These are phyloP conservation scores for Lithobates sylvaticus DNA, from an alignment of 2,797 vertebrate species.

Conservation along the genomic window DNA sequence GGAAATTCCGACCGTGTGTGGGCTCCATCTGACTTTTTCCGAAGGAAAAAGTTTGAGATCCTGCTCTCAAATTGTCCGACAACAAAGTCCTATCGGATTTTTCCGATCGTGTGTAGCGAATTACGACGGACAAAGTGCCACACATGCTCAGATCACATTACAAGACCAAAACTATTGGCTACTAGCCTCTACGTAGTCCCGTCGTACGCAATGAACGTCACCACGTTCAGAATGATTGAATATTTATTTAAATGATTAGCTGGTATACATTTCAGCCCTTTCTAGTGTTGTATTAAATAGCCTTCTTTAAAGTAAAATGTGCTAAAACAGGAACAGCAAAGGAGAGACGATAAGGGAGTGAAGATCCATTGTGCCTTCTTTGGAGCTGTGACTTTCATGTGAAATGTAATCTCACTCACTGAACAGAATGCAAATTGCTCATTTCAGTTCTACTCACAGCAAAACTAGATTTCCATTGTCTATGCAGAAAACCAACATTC, in stretches of 20 bases:
- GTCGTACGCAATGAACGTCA: too few species aligned
- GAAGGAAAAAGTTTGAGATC: too few species aligned
- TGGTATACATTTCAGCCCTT: neutral
- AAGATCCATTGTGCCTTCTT: neutral
- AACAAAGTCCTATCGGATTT: too few species aligned
- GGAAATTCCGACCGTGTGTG: too few species aligned
- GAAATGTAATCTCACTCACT: constrained; percentile 13
- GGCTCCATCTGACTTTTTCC: too few species aligned
- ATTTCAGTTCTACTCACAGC: neutral
- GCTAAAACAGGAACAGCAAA: neutral
- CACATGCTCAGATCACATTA: too few species aligned
- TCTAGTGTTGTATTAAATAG: neutral
- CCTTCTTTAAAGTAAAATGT: neutral
- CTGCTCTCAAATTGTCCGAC: too few species aligned
- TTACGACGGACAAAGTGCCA: too few species aligned
- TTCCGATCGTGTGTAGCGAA: too few species aligned
- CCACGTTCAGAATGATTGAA: too few species aligned
- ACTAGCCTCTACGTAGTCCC: too few species aligned
- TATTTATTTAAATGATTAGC: neutral
- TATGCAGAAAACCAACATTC: neutral
- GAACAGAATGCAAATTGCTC: constrained; percentile 20
- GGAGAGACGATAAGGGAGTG: neutral
- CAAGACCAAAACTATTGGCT: too few species aligned
- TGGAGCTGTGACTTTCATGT: constrained; percentile 9
- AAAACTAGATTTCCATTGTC: neutral